Evolutionary conservation across 2,888 invertebrate species (phyloP), one percentile per base, ranked within the genome.

Genomic region (Pelosia muscerda): DNA sequence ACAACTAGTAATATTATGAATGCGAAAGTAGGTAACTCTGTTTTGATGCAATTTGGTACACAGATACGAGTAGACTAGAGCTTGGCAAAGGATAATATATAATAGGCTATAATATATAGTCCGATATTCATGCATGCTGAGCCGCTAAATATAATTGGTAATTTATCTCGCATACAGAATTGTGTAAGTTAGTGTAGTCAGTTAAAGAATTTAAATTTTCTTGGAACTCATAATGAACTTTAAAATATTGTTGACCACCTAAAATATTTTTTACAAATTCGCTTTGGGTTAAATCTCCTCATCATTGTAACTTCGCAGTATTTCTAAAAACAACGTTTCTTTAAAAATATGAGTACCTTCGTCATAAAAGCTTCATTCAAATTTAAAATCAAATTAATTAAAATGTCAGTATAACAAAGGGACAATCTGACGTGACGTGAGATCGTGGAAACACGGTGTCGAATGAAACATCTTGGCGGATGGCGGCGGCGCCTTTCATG

Each of bases 401-500:
- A 92, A 92, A 89, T 86, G 92, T 90, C 90, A 89, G 55, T 81
- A 73, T 79, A 82, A 91, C 88, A 90, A 90, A 90, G 85, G 87
- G 83, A 76, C 86, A 82, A 85, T 87, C 82, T 79, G 83, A 84
- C 85, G 86, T 90, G 90, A 87, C 90, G 90, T 84, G 79, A 79
- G 87, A 84, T 81, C 85, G 85, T 92, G 92, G 93, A 92, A 91
- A 90, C 92, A 87, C 83, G 86, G 84, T 84, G 83, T 87, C 87
- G 81, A 87, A 89, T 87, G 88, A 86, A 90, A 84, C 88, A 87
- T 88, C 87, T 88, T 81, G 82, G 81, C 84, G 84, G 84, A 82
- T 82, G 85, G 82, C 84, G 82, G 91, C 93, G 93, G 94, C 90
- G 85, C 84, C 90, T 94, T 94, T 94, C 89, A 94, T 90, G 91